A percentile compares a stretch with the other conserved stretches of the same genome.
These are phyloP conservation scores for Ophion costatus DNA, from an alignment of 2,888 invertebrate species.

Conservation along the genomic window DNA sequence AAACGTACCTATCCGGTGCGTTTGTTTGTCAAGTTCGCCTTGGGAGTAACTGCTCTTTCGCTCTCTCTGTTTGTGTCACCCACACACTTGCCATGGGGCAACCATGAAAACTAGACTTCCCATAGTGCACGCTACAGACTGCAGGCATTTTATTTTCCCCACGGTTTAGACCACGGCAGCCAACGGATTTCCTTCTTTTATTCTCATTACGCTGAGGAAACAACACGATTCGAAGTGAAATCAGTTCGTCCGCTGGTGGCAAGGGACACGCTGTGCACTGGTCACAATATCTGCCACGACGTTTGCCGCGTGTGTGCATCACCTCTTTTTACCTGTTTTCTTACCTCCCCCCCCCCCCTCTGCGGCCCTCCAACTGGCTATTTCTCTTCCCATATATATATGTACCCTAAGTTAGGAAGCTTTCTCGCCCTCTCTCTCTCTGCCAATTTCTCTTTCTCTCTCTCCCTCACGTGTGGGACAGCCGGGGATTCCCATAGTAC, in stretches of 20 bases:
- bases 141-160: slow-evolving; percentile 18
- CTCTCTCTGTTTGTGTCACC: no score
- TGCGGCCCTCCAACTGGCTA: not conserved
- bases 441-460: not conserved
- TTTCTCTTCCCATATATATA: not conserved
- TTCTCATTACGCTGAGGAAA: slow-evolving; percentile 40
- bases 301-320: slow-evolving; percentile 57
- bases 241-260: slow-evolving; percentile 25
- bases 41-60: no score
- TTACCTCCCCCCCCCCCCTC: not conserved
- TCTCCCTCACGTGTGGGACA: slow-evolving; percentile 27
- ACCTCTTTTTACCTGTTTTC: slow-evolving; percentile 27
- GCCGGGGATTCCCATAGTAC: slow-evolving; percentile 51
- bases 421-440: not conserved
- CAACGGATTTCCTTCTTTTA: slow-evolving; percentile 11
- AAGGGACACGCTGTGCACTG: slow-evolving; percentile 6
- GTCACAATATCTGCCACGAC: slow-evolving; percentile 56
- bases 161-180: not conserved
- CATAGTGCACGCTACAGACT: not conserved
- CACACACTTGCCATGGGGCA: not conserved
- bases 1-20: no score
- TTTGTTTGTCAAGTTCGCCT: no score
- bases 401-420: not conserved
- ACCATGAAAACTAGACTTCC: slow-evolving; percentile 45
- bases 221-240: slow-evolving; percentile 42